Conservation (phyloP, 2,113 vertebrate genomes). For the Labeo catla region DNA sequence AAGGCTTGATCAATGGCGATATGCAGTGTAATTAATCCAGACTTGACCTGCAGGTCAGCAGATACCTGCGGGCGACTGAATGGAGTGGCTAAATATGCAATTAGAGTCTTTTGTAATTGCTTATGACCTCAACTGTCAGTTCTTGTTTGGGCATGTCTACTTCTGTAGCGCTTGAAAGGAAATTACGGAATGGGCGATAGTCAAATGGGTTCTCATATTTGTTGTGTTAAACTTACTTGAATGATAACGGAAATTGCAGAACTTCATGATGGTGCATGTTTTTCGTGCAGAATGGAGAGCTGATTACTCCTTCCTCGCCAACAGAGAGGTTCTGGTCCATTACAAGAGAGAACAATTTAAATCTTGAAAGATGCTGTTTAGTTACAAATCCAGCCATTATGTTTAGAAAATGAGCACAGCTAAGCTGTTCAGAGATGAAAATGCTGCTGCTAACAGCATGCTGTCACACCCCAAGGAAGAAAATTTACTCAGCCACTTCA, state of each 20-base stretch:
- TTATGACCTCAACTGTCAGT: slow-evolving; percentile 50
- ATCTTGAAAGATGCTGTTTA: slow-evolving; percentile 33
- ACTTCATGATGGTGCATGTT: background rate
- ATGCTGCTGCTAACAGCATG: slow-evolving; percentile 1
- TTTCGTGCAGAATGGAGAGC: background rate
- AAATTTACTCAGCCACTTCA: slow-evolving; percentile 2
- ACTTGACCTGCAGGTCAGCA: slow-evolving; percentile 66
- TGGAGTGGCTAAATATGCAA: slow-evolving; percentile 54
- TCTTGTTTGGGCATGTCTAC: slow-evolving; percentile 33
- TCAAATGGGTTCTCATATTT: background rate
- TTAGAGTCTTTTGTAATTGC: slow-evolving; percentile 57
- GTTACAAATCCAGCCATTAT: slow-evolving; percentile 34
- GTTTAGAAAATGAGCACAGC: slow-evolving; percentile 27
- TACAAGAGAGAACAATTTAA: slow-evolving; percentile 22
- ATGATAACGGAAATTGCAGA: background rate
- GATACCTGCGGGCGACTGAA: slow-evolving; percentile 62
- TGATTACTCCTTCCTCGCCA: slow-evolving; percentile 28
- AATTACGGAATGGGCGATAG: background rate
- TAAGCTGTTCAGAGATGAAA: slow-evolving; percentile 31
- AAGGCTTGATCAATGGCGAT: slow-evolving; percentile 35
- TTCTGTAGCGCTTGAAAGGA: background rate
- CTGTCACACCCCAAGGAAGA: slow-evolving; percentile 16
- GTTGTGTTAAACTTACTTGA: background rate
- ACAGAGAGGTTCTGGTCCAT: slow-evolving; percentile 16
- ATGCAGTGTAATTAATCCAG: slow-evolving; percentile 62